Conservation (phyloP, 2,113 vertebrate genomes). For the Parus major region DNA sequence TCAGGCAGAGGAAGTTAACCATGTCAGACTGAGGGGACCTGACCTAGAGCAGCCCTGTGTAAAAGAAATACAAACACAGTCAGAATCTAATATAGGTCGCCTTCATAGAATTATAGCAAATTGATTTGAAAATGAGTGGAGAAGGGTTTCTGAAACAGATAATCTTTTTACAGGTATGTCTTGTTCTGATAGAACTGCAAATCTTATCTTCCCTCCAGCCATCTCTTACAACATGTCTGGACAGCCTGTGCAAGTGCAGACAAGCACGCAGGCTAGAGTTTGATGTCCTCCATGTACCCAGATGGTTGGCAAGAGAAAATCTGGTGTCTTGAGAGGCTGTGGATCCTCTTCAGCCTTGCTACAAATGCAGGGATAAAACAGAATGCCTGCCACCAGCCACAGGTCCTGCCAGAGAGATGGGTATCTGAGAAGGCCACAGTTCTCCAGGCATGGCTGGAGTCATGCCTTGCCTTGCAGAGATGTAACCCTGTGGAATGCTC, state of each 20-base stretch:
- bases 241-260: not conserved
- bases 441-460: not conserved
- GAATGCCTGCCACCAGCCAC: not conserved
- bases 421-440: not conserved
- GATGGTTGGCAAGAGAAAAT: not conserved
- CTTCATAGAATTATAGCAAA: not conserved
- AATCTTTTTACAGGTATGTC: not conserved
- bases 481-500: accelerated
- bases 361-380: not conserved
- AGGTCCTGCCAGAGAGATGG: not conserved
- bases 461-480: not conserved
- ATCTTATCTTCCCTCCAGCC: not conserved
- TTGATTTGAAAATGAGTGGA: not conserved
- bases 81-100: not conserved
- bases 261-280: not conserved
- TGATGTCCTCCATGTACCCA: not conserved
- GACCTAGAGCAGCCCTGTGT: not conserved
- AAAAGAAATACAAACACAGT: not conserved
- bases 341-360: not conserved
- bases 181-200: not conserved
- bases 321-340: not conserved
- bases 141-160: not conserved
- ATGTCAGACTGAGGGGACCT: not conserved
- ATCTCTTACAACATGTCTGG: not conserved
- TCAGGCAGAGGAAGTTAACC: not conserved